phyloP scores from a whole-genome alignment of 2,113 vertebrate species.

The Crotalus tigris region DNA sequence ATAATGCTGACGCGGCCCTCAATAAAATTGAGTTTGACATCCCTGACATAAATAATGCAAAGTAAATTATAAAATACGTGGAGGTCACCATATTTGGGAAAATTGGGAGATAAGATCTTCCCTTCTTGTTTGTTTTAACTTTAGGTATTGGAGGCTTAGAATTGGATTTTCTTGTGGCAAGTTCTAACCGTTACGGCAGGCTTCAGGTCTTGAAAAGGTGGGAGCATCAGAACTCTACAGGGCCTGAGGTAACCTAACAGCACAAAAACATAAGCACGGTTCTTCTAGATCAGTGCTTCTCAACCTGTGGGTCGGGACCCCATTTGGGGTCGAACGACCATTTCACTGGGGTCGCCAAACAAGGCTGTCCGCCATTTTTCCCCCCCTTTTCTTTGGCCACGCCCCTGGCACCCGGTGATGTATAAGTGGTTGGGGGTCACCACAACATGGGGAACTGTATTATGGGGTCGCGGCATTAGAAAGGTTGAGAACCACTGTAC shows the following conservation, averaged over 20 bases:
- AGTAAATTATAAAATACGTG: neutral
- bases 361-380: too few relatives aligned
- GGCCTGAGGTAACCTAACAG: neutral
- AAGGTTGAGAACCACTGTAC: too few relatives aligned
- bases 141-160: slow-evolving; percentile 36
- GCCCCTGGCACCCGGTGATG: too few relatives aligned
- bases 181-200: slow-evolving; percentile 39
- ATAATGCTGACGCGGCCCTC: too few relatives aligned
- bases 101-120: neutral
- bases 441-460: too few relatives aligned
- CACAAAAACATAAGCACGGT: neutral
- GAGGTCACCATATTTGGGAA: neutral
- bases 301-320: too few relatives aligned
- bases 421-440: too few relatives aligned
- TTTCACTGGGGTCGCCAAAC: too few relatives aligned
- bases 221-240: neutral
- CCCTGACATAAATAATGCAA: neutral
- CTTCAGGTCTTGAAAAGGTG: slow-evolving; percentile 44
- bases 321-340: too few relatives aligned
- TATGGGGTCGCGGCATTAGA: too few relatives aligned
- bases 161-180: slow-evolving; percentile 46
- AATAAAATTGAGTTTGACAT: too few relatives aligned
- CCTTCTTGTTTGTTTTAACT: slow-evolving; percentile 45
- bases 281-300: neutral
- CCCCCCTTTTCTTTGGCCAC: too few relatives aligned